Conservation (phyloP, 2,888 invertebrate species). For the Blera fallax region DNA sequence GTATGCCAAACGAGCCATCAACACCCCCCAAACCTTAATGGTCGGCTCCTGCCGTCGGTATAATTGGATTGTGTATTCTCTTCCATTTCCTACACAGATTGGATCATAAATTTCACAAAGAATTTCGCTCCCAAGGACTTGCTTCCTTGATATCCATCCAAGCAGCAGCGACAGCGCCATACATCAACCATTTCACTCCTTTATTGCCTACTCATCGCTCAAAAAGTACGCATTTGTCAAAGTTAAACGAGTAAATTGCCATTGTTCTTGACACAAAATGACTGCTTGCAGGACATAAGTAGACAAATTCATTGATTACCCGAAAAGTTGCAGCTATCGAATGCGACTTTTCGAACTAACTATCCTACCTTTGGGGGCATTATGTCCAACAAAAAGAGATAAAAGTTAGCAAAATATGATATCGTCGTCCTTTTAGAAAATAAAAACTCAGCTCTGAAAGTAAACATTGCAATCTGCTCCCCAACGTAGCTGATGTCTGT, state of each 20-base stretch:
- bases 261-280: background rate
- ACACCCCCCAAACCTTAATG: background rate
- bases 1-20: background rate
- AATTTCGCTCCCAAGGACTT: background rate
- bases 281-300: background rate
- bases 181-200: slow-evolving; percentile 17
- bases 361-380: background rate
- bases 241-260: slow-evolving; percentile 2
- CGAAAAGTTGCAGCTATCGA: background rate
- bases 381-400: background rate
- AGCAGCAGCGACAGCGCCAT: background rate
- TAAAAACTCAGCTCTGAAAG: slow-evolving; percentile 22
- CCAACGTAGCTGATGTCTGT: background rate
- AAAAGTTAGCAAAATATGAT: slow-evolving; percentile 32
- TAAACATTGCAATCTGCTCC: slow-evolving; percentile 36
- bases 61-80: slow-evolving; percentile 1
- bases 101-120: background rate
- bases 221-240: background rate
- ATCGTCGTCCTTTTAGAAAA: slow-evolving; percentile 23
- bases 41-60: background rate
- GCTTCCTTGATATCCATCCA: background rate
- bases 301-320: slow-evolving; percentile 25
- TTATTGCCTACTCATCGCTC: slow-evolving; percentile 3
- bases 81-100: background rate
- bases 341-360: background rate